A percentile compares a stretch with the other conserved stretches of the same genome.
Conservation (phyloP, 2,888 invertebrate genomes). For the Pharmacophagus antenor region DNA sequence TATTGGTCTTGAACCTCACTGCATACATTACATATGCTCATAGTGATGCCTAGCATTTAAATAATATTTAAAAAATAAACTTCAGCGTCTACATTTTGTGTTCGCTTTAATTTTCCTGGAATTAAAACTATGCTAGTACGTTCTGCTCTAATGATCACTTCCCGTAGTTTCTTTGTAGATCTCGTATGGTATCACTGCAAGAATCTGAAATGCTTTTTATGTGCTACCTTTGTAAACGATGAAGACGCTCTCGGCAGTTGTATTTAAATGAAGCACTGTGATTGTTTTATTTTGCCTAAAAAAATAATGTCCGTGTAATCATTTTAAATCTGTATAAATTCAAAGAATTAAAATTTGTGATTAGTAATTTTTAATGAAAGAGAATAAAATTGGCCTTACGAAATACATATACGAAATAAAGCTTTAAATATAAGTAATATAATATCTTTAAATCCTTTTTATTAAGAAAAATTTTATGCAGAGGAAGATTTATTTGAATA, state of each 20-base stretch:
- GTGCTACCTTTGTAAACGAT: background rate
- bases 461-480: too few species aligned
- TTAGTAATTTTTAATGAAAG: too few species aligned
- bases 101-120: background rate
- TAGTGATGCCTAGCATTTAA: background rate
- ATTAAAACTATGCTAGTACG: constrained; percentile 17
- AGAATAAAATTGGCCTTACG: too few species aligned
- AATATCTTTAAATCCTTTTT: too few species aligned
- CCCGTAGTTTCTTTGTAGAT: constrained; percentile 24
- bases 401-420: too few species aligned
- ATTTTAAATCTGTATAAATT: too few species aligned
- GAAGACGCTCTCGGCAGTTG: background rate
- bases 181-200: constrained; percentile 13
- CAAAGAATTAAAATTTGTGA: too few species aligned
- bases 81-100: background rate
- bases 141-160: constrained; percentile 16
- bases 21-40: background rate
- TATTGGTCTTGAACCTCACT: constrained; percentile 1
- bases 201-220: constrained; percentile 19
- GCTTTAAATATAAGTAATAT: too few species aligned
- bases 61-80: background rate
- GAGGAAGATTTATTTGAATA: too few species aligned
- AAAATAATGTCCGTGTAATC: too few species aligned
- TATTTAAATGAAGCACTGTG: background rate
- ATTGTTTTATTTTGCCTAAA: too few species aligned